Base-by-base conservation (phyloP, 2,888 invertebrate genomes). In the Cosmorhoe ocellata region DNA sequence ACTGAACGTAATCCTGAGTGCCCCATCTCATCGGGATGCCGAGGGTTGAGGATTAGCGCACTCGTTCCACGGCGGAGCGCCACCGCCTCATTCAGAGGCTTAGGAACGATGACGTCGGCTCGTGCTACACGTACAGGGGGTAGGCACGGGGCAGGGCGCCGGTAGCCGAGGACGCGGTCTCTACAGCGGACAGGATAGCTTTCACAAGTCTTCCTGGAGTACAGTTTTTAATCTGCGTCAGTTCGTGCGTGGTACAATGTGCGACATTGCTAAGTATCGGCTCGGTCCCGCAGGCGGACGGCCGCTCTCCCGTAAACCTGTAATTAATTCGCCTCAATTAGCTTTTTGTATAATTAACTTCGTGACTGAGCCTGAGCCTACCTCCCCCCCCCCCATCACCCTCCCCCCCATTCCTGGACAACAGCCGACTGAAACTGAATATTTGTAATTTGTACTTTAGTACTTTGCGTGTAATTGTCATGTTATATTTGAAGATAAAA, bases 261-360 rank as follows among this genome's bases (percentile, higher is more conserved):
- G n/a, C n/a, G n/a, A n/a, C n/a, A n/a, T n/a, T n/a, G n/a, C n/a
- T n/a, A n/a, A n/a, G n/a, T n/a, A n/a, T n/a, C n/a, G n/a, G n/a
- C n/a, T n/a, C n/a, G n/a, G n/a, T n/a, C n/a, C n/a, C n/a, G n/a
- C n/a, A 31, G 43, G 38, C 10, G 46, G 7, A 24, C 37, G 18
- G 36, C n/a, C 28, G 38, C 36, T 11, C 18, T n/a, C 13, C 45
- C 24, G 26, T 50, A 38, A 51, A 44, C 49, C 42, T 34, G 34
- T 47, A 39, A 50, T 55, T 52, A 55, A 47, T 58, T 45, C 50
- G 40, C 49, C 49, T 56, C 58, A 58, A 58, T 58, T 58, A 58
- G 52, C 52, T 53, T 58, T 56, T 51, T 53, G 52, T 58, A 56
- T 58, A 58, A 58, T 56, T 52, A 52, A 47, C 52, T 47, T 41